These are phyloP conservation scores for Etheostoma nigrum DNA, from an alignment of 2,797 vertebrate genomes.

Conservation along the genomic window DNA sequence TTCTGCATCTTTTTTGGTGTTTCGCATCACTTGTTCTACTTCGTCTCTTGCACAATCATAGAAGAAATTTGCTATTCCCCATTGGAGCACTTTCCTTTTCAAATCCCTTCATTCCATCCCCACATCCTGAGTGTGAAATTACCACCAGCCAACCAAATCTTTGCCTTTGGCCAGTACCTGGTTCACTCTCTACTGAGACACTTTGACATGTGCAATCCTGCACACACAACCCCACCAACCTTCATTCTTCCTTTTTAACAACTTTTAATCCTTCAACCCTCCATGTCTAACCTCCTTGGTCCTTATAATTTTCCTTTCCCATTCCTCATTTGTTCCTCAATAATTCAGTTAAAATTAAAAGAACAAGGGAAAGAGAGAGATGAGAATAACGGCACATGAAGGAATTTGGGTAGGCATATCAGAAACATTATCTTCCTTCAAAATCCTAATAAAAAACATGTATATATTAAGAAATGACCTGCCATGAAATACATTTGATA, in stretches of 20 bases:
- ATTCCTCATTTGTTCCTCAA: neutral
- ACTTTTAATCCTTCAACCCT: conserved; percentile 9
- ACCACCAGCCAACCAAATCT: conserved; percentile 43
- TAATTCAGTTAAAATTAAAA: neutral
- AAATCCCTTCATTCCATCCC: conserved; percentile 38
- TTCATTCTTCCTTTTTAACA: conserved; percentile 15
- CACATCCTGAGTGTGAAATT: conserved; percentile 50
- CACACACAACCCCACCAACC: neutral
- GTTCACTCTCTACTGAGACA: conserved; percentile 1
- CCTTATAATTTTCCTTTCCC: neutral
- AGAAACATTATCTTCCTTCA: conserved; percentile 21
- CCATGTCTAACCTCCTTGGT: neutral
- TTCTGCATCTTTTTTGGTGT: conserved; percentile 5
- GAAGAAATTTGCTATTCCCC: conserved; percentile 20
- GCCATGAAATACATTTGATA: neutral
- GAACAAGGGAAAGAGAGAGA: conserved; percentile 13
- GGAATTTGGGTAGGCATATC: neutral
- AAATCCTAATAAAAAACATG: conserved; percentile 17
- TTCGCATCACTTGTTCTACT: conserved; percentile 46
- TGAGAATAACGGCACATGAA: neutral
- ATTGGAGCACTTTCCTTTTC: conserved; percentile 20
- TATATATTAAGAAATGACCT: conserved; percentile 13
- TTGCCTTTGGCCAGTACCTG: neutral
- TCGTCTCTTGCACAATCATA: conserved; percentile 12
- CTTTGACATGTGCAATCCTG: conserved; percentile 1